Base-by-base conservation (phyloP, 2,888 invertebrate species). In the Dusona sp. region DNA sequence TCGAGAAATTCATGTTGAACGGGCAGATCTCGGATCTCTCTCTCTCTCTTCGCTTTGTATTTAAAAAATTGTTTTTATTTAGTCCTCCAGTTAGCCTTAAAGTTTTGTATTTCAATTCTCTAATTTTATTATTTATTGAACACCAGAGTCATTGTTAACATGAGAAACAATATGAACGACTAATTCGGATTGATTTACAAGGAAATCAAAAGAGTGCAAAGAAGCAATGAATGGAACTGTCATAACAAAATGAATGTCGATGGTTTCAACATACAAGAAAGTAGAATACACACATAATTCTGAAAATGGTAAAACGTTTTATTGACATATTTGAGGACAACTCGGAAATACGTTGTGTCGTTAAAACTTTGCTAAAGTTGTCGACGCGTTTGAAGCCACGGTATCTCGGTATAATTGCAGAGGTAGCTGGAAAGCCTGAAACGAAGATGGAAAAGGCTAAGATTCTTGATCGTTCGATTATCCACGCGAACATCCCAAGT, bases 341-440 rank as follows among this genome's bases (percentile, higher is more conserved):
- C 4, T 19, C 33, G 72, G 25, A 80, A 72, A 77, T 48, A 19
- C 51, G 19, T 65, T 79, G 22, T 77, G 75, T 29, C 29, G 36
- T 25, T 42, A 72, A 75, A 79, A 80, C 51, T 29, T 81, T 51
- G 45, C 68, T 25, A 25, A 67, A 73, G 36, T 25, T 38, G 29
- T 48, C 25, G 22, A 29, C 48, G 51, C 36, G 48, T 61, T 64
- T 42, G 48, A 19, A 38, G 45, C 51, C 57, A 78, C 57, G 75
- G 13, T 86, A 83, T 77, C 84, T 29, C 67, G 29, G 75, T 79
- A 75, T 84, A 79, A 86, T 84, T 80, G 54, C 77, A 64, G 80
- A 42, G 61, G 25, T 57, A 22, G 16, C n/a, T 33, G 36, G 29
- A 33, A 33, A 75, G 54, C 68, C 42, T 25, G 42, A 36, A 45